phyloP scores from a whole-genome alignment of 2,113 vertebrate genomes.

The Martes martes region DNA sequence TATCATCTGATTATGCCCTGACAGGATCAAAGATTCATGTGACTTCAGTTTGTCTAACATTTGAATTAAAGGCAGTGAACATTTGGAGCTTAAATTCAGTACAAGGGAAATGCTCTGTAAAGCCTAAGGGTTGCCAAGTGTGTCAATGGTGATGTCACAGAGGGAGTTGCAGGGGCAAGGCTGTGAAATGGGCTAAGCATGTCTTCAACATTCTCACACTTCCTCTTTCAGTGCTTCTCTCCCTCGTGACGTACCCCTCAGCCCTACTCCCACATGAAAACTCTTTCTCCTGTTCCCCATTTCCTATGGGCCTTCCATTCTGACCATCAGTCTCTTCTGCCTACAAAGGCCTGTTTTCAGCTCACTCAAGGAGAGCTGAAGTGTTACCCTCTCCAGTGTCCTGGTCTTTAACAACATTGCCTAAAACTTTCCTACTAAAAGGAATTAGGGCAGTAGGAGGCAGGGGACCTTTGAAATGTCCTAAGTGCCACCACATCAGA shows the following conservation, averaged over 20 bases:
- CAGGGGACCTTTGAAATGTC: not conserved
- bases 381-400: not conserved
- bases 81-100: not conserved
- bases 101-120: not conserved
- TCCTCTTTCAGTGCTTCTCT: not conserved
- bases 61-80: not conserved
- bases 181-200: not conserved
- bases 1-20: slow-evolving; percentile 9
- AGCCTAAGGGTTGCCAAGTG: not conserved
- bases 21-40: not conserved
- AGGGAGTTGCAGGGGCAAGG: not conserved
- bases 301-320: not conserved
- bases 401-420: not conserved
- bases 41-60: not conserved
- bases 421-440: not conserved
- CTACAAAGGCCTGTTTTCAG: not conserved
- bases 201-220: not conserved
- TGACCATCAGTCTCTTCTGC: not conserved
- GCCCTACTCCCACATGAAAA: not conserved
- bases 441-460: not conserved
- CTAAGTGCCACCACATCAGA: not conserved
- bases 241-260: not conserved
- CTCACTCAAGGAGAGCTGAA: not conserved
- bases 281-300: not conserved
- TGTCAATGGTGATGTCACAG: not conserved